Evolutionary conservation across 2,113 vertebrate species (phyloP).

Genomic region (Cranoglanis bouderius): DNA sequence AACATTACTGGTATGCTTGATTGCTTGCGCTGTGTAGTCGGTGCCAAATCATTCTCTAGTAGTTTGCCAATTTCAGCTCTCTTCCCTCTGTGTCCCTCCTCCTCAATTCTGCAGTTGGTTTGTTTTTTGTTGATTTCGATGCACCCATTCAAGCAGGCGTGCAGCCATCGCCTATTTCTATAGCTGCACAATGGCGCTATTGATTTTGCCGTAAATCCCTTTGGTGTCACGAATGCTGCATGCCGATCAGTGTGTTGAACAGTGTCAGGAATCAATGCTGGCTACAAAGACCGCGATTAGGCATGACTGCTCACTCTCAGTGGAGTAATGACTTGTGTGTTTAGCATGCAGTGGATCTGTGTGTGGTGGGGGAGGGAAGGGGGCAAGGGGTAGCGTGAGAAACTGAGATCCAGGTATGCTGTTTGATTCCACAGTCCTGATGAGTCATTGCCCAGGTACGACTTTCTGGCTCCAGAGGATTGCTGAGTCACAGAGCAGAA

Average conservation of each 20-base stretch:
- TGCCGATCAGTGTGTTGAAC: not conserved
- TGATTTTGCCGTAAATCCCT: conserved; percentile 45
- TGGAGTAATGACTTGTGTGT: conserved; percentile 15
- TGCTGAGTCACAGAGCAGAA: conserved; percentile 53
- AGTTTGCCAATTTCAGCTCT: conserved; percentile 3
- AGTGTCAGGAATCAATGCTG: conserved; percentile 30
- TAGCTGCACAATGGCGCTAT: conserved; percentile 35
- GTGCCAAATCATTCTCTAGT: conserved; percentile 41
- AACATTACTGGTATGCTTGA: conserved; percentile 36
- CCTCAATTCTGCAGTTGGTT: not conserved
- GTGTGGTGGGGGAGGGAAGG: not conserved
- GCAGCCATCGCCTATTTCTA: not conserved
- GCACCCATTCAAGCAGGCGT: not conserved
- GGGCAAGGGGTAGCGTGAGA: conserved; percentile 47
- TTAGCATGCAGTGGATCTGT: not conserved
- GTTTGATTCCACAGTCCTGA: not conserved
- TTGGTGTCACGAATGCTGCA: not conserved
- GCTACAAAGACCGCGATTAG: conserved; percentile 20
- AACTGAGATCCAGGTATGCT: conserved; percentile 26
- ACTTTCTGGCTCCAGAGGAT: conserved; percentile 22
- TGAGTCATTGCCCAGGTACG: conserved; percentile 38
- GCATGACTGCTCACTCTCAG: conserved; percentile 30
- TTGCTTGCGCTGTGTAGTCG: conserved; percentile 12
- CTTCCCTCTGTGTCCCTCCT: not conserved
- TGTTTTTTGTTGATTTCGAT: not conserved